phyloP scores from a whole-genome alignment of 2,797 vertebrate species.

The Gephyroberyx darwinii region DNA sequence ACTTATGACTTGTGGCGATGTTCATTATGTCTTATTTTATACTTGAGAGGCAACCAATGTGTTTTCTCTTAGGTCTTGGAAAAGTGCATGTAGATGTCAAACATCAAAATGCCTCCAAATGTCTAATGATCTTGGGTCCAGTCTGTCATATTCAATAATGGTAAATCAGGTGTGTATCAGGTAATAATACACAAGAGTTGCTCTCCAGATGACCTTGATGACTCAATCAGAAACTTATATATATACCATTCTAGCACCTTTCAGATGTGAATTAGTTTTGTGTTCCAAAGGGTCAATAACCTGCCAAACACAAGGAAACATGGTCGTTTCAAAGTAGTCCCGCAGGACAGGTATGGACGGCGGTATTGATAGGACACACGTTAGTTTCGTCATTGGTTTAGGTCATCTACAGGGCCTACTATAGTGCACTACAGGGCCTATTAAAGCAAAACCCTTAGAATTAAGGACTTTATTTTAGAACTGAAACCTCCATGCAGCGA shows the following conservation, averaged over 20 bases:
- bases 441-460: constrained; percentile 34
- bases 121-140: background rate
- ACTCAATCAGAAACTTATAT: background rate
- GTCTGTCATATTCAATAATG: background rate
- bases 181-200: too few species aligned
- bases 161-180: background rate
- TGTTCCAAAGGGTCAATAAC: constrained; percentile 5
- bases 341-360: constrained; percentile 31
- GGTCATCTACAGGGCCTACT: constrained; percentile 36
- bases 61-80: background rate
- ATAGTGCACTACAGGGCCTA: constrained; percentile 32
- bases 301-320: constrained; percentile 35
- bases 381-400: constrained; percentile 26
- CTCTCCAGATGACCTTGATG: too few species aligned
- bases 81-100: background rate
- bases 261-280: background rate
- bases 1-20: background rate
- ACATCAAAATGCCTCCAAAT: background rate
- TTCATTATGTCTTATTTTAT: background rate
- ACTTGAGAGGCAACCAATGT: background rate
- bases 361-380: constrained; percentile 41
- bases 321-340: constrained; percentile 35
- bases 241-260: background rate
- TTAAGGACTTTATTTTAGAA: constrained; percentile 41
- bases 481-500: constrained; percentile 32